These are phyloP conservation scores for Harpegnathos saltator DNA, from an alignment of 1,140 invertebrate species.

Conservation along the genomic window DNA sequence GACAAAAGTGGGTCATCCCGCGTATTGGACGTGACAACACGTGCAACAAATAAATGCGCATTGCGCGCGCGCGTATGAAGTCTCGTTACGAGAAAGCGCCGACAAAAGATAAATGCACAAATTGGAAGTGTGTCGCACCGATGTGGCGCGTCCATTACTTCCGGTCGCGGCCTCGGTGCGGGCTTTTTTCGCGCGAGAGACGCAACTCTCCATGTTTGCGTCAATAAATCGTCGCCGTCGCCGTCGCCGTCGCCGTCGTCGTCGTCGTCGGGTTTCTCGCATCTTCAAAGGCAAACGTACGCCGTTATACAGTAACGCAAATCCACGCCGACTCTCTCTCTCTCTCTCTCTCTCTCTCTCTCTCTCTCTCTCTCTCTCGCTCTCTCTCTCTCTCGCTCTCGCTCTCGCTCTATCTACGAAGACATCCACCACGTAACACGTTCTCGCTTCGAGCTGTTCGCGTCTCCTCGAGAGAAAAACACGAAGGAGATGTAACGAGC, in stretches of 20 bases:
- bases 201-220: constrained; percentile 24
- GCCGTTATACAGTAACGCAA: constrained; percentile 45
- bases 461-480: constrained; percentile 17
- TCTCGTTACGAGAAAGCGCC: not conserved
- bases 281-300: constrained; percentile 60
- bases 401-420: constrained; percentile 33
- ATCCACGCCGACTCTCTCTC: constrained; percentile 57
- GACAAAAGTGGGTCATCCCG: not conserved
- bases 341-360: not conserved
- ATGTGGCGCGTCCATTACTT: constrained; percentile 24
- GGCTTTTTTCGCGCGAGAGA: constrained; percentile 25
- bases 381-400: not conserved
- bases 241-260: constrained; percentile 50
- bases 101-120: constrained; percentile 29
- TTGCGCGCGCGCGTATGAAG: not conserved
- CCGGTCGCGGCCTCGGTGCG: constrained; percentile 11
- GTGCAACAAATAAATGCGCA: not conserved
- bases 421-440: constrained; percentile 38
- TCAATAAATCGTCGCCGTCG: constrained; percentile 48
- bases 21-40: not conserved
- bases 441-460: constrained; percentile 1
- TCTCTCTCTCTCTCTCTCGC: not conserved
- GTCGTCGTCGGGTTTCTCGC: constrained; percentile 39
- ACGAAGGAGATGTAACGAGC: constrained; percentile 18
- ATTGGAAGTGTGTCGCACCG: not conserved